These are phyloP conservation scores for Euura lappo DNA, from an alignment of 1,140 invertebrate species.

Conservation along the genomic window DNA sequence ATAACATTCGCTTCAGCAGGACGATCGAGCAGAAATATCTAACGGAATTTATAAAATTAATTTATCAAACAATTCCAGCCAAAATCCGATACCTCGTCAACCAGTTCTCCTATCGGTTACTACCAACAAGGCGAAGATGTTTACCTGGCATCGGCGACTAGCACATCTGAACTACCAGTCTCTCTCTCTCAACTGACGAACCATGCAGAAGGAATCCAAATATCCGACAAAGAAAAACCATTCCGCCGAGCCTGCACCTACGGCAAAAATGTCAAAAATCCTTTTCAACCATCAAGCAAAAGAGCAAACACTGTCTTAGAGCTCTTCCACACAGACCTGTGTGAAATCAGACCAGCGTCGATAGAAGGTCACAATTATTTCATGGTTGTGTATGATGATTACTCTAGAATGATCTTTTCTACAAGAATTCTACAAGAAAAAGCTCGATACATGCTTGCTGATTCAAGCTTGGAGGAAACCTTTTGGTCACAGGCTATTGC, in stretches of 20 bases:
- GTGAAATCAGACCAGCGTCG: conserved; percentile 51
- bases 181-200: conserved; percentile 15
- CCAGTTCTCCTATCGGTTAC: not conserved
- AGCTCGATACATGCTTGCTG: conserved; percentile 42
- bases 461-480: conserved; percentile 29
- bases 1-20: conserved; percentile 39
- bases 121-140: not conserved
- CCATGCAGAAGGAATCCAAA: not conserved
- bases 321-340: conserved; percentile 52
- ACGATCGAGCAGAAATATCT: conserved; percentile 12
- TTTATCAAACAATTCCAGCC: not conserved
- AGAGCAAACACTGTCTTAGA: conserved; percentile 27
- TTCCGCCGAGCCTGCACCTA: conserved; percentile 35
- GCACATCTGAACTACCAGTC: not conserved
- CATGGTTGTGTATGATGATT: conserved; percentile 56
- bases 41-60: not conserved
- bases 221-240: not conserved
- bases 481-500: not conserved
- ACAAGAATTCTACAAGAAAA: conserved; percentile 11
- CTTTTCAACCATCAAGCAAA: conserved; percentile 30
- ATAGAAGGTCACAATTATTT: conserved; percentile 48
- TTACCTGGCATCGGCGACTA: not conserved
- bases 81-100: not conserved
- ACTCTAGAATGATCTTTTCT: conserved; percentile 47
- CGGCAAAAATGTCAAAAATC: conserved; percentile 35